Evolutionary conservation across 37 sponge, comb jelly and placozoan genomes (phyloP), one percentile per base, ranked within the genome.

Genomic region (Agelas oroides): DNA sequence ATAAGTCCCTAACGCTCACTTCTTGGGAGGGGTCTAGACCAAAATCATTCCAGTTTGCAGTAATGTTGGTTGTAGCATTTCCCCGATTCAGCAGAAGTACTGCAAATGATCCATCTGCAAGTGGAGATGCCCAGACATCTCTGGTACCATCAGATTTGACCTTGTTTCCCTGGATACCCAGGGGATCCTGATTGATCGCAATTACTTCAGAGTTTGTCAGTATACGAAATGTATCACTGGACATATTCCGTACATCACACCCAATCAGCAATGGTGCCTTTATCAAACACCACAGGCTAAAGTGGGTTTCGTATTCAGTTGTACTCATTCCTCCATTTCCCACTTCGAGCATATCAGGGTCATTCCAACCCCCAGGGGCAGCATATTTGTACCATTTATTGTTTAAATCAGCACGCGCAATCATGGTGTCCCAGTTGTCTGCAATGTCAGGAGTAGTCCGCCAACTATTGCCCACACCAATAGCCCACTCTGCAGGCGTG

Each of bases 331-430:
- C 82, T 53, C 95, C 95, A 85, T 95, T 95, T 16, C 95, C 95
- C 18, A 95, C 76, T 75, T 95, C 90, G 81, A 95, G 70, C 95
- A 95, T 95, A 66, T 89, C 95, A 0, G 90, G 91, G 77, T 95
- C 95, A 58, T 95, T 95, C 95, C 95, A 95, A 0, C 92, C 92
- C 25, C 92, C 92, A 38, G 95, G 95, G 0, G 72, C 92, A n/a
- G 92, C 92, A 60, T 86, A 85, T 19, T 65, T 58, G 59, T 79
- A 83, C 89, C 85, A 88, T 33, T 67, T 21, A 20, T 95, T 82
- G 37, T 91, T 95, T 58, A 39, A 20, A 52, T 88, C 89, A 55
- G 80, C 85, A n/a, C n/a, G n/a, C n/a, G n/a, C n/a, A n/a, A n/a
- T n/a, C n/a, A 91, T 95, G 59, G 83, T 82, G 52, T 78, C 62